These are phyloP conservation scores for Erebia epiphron DNA, from an alignment of 2,888 invertebrate genomes.

Conservation along the genomic window DNA sequence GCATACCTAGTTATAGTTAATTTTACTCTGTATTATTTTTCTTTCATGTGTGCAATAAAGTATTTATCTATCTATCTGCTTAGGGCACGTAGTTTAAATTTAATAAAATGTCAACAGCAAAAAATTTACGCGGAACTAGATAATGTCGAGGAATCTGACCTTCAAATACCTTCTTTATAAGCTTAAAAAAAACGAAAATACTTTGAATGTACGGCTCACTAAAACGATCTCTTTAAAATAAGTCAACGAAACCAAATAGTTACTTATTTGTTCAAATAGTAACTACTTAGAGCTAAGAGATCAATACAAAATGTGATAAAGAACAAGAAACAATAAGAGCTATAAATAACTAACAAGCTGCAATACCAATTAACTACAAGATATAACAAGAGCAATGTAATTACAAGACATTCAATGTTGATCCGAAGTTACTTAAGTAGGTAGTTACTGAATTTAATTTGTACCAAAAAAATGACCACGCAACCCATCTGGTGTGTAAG, in stretches of 20 bases:
- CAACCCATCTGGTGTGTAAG: slow-evolving; percentile 61
- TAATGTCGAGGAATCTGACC: no score
- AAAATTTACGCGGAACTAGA: no score
- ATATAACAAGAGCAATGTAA: not conserved
- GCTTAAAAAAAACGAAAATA: no score
- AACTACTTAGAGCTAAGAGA: not conserved
- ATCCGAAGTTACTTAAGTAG: not conserved
- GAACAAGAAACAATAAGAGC: not conserved
- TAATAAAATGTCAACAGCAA: no score
- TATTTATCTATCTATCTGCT: no score
- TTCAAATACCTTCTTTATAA: no score
- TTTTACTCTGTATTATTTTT: no score
- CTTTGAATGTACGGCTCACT: no score
- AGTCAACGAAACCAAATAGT: not conserved
- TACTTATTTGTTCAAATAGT: not conserved
- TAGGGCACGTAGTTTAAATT: no score
- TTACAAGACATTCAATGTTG: slow-evolving; percentile 21
- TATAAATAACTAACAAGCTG: not conserved
- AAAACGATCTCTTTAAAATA: no score
- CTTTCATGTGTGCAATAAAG: no score
- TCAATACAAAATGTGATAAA: slow-evolving; percentile 1
- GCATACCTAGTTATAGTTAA: no score
- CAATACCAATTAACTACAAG: not conserved
- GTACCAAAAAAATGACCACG: slow-evolving; percentile 29
- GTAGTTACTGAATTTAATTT: slow-evolving; percentile 21